Evolutionary conservation across 2,888 invertebrate species (phyloP).

Genomic region (Scrobipalpa costella): DNA sequence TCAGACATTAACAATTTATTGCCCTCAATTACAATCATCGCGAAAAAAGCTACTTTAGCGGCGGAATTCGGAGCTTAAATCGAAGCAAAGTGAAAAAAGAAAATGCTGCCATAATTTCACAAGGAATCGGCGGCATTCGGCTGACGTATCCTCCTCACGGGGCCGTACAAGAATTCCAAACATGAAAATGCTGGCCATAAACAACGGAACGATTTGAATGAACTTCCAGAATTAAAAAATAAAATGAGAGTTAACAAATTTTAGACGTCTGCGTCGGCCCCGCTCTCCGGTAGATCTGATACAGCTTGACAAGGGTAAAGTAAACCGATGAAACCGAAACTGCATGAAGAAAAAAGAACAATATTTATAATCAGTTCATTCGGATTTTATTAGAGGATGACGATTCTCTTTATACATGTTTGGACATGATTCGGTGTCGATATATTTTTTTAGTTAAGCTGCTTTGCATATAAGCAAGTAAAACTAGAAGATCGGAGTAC

Average conservation of each 20-base stretch:
- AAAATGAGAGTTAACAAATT: conserved; percentile 71
- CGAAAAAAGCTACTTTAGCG: conserved; percentile 64
- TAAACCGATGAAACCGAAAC: conserved; percentile 71
- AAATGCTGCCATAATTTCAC: conserved; percentile 70
- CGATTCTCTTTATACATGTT: conserved; percentile 65
- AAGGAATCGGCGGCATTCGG: conserved; percentile 69
- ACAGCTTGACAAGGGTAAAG: conserved; percentile 73
- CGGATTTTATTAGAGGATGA: conserved; percentile 65
- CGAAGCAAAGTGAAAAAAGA: conserved; percentile 68
- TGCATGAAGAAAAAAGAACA: conserved; percentile 64
- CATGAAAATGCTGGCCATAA: conserved; percentile 80
- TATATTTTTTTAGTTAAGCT: conserved; percentile 56
- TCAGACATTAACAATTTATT: conserved; percentile 73
- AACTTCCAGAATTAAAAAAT: conserved; percentile 70
- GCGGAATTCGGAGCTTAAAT: conserved; percentile 70
- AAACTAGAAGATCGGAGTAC: conserved; percentile 53
- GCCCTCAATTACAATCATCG: conserved; percentile 75
- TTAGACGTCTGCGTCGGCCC: conserved; percentile 57
- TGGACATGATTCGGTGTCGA: conserved; percentile 59
- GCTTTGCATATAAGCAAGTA: conserved; percentile 64
- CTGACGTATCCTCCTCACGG: conserved; percentile 44
- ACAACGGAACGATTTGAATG: conserved; percentile 79
- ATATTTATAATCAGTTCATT: conserved; percentile 66
- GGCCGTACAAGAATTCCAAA: conserved; percentile 67
- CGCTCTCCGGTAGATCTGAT: conserved; percentile 67